A percentile compares a stretch with the other conserved stretches of the same genome.
Conservation (phyloP, 1,140 invertebrate genomes). For the Drosophila kanapiae region DNA sequence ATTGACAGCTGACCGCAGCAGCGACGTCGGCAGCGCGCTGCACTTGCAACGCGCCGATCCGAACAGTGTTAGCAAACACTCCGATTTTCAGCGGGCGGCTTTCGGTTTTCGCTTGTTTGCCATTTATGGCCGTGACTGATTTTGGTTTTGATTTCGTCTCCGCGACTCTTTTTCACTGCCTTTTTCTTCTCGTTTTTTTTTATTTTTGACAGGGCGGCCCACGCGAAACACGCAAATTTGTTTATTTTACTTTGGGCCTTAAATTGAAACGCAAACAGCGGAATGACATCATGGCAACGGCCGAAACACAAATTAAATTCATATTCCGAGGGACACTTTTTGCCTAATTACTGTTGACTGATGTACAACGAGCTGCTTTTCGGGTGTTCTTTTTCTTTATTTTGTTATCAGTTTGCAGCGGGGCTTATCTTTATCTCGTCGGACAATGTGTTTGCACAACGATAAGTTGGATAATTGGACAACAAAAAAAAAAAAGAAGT, state of each 20-base stretch:
- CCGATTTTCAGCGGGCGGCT: conserved; percentile 6
- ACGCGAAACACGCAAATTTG: conserved; percentile 54
- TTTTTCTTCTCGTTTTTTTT: conserved; percentile 19
- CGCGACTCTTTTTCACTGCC: neutral
- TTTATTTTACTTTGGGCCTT: conserved; percentile 55
- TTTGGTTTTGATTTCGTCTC: conserved; percentile 25
- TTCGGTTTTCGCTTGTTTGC: conserved; percentile 39
- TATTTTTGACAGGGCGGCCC: conserved; percentile 52
- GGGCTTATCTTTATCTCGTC: conserved; percentile 28
- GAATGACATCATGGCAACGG: conserved; percentile 65
- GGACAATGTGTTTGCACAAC: conserved; percentile 28
- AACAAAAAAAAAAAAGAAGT: conserved; percentile 8
- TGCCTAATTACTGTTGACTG: conserved; percentile 42
- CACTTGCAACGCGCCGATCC: conserved; percentile 26
- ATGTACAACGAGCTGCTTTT: conserved; percentile 21
- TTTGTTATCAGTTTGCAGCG: conserved; percentile 16
- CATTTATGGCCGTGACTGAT: conserved; percentile 62
- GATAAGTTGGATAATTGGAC: conserved; percentile 52
- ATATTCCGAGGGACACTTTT: conserved; percentile 37
- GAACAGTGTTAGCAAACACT: conserved; percentile 25
- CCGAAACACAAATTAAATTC: conserved; percentile 38
- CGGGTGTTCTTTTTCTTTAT: neutral
- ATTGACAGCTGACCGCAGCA: conserved; percentile 58
- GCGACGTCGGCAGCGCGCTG: conserved; percentile 20
- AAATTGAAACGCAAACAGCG: conserved; percentile 47